These are phyloP conservation scores for Labeo rohita DNA, from an alignment of 2,113 vertebrate species.

Conservation along the genomic window DNA sequence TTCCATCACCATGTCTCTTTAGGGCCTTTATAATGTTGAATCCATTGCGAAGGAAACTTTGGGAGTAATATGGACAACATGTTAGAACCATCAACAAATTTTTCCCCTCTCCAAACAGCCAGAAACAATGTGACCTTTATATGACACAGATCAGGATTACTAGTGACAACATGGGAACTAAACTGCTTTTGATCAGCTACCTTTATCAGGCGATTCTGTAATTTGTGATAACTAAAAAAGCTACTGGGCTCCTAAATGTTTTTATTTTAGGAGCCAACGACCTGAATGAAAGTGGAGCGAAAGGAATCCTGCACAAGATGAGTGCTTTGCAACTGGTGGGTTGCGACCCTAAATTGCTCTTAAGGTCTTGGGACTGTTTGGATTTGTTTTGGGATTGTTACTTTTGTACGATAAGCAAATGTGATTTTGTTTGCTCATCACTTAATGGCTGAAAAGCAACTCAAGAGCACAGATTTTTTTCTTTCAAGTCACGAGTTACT, in stretches of 20 bases:
- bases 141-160: background rate
- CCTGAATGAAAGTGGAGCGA: background rate
- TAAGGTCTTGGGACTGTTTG: background rate
- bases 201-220: background rate
- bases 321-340: background rate
- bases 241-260: background rate
- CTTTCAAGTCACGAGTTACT: background rate
- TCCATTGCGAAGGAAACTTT: background rate
- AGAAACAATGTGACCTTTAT: background rate
- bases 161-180: background rate
- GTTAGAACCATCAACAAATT: conserved; percentile 1
- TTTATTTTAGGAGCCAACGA: too few species aligned
- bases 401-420: background rate
- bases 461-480: background rate
- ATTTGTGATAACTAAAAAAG: background rate
- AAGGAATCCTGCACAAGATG: background rate
- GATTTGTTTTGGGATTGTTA: background rate
- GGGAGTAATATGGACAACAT: background rate
- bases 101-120: background rate
- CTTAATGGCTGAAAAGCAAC: background rate
- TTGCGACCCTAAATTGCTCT: background rate
- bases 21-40: background rate
- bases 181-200: background rate
- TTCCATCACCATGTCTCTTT: background rate
- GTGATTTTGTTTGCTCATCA: background rate